These are phyloP conservation scores for Pseudochirops corinnae DNA, from an alignment of 2,797 vertebrate genomes.

Conservation along the genomic window DNA sequence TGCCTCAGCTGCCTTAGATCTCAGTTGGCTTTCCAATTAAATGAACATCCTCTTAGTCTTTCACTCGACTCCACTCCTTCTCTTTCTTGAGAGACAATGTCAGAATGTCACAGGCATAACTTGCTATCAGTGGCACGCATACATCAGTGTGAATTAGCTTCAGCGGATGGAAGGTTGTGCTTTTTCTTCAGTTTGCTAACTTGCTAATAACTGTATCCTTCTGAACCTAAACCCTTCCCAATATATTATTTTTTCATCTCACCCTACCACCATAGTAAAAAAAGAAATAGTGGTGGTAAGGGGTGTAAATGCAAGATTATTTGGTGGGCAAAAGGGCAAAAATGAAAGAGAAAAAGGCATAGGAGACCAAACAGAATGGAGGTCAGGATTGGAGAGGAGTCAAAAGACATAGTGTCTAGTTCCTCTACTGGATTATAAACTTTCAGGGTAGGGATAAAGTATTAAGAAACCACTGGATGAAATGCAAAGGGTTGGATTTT, in stretches of 20 bases:
- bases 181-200: constrained; percentile 72
- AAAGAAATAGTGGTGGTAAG: too few species aligned
- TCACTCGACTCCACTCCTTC: constrained; percentile 78
- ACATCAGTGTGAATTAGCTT: constrained; percentile 75
- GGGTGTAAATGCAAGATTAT: not conserved
- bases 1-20: constrained; percentile 84
- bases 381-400: not conserved
- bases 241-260: too few species aligned
- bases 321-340: not conserved
- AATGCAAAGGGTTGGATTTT: not conserved
- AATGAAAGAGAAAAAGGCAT: not conserved
- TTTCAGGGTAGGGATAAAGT: not conserved
- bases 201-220: constrained; percentile 66
- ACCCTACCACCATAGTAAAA: not conserved
- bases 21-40: constrained; percentile 88
- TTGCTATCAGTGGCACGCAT: constrained; percentile 82
- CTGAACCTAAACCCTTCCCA: not conserved
- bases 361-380: not conserved
- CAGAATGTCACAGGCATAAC: constrained; percentile 82
- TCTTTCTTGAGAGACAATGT: constrained; percentile 82
- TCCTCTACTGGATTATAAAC: not conserved
- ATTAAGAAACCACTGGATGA: not conserved
- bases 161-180: constrained; percentile 69
- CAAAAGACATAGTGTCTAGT: not conserved
- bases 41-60: constrained; percentile 84